Base-by-base conservation (phyloP, 2,888 invertebrate species). In the Acheta domesticus region DNA sequence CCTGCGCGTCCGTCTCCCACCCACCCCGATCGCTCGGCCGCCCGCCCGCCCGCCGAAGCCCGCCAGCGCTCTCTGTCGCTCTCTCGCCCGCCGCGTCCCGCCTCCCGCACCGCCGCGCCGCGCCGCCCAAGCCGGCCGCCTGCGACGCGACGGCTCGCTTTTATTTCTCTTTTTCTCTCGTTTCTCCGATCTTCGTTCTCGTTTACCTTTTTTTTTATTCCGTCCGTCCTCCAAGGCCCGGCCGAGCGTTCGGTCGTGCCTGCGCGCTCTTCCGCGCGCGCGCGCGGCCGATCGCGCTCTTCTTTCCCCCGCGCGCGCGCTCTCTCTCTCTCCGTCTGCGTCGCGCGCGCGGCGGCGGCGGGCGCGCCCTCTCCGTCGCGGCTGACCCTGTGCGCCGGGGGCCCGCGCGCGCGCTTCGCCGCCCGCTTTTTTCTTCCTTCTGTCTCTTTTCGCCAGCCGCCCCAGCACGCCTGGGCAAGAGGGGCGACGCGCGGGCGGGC, bases 111-210 rank as follows among this genome's bases (percentile, higher is more conserved):
- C 62, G 62, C 19, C 62, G 62, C 14, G 50, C 50, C 50, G 50
- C 62, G 62, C 16, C 62, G 62, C 36, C 36, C 36, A 36, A 36
- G 36, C 36, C 36, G 36, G 5, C 36, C 36, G 36, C 36, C 36
- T 36, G 36, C 36, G 36, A 36, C 36, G 62, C 62, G 62, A 62
- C 62, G 62, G 12, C 12, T 8, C 62, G 62, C 16, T 62, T 62
- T 62, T 62, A 62, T 62, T 62, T 62, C 62, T 62, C 62, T 62
- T n/a, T 62, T n/a, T 62, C 62, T 62, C 62, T n/a, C 62, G 62
- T 62, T 62, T 62, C 62, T 62, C 62, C 62, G 62, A 62, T 62
- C 62, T 62, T 62, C 62, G 62, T 62, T 62, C 62, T 62, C 62
- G n/a, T 62, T 62, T 62, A 62, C n/a, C 62, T n/a, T n/a, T 36